Evolutionary conservation across 53 echinoderm and acorn worm genomes (phyloP), one percentile per base, ranked within the genome.

Genomic region (Stichopus horrens): DNA sequence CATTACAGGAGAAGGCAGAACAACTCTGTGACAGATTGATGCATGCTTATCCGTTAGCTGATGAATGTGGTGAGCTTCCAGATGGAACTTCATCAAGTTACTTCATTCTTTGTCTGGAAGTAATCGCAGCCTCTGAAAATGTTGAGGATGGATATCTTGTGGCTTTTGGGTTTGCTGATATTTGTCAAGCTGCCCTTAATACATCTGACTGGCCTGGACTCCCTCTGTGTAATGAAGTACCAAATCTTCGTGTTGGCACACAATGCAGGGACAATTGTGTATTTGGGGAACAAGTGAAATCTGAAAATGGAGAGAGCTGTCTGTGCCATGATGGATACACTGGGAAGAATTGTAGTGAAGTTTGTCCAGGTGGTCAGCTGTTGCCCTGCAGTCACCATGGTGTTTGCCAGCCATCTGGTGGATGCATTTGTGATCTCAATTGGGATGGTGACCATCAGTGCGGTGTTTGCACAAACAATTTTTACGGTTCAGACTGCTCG

Each of bases 401-500:
- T 37, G 83, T 53, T 4, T 96, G 96, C 66, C 74, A 90, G 14
- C n/a, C 54, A 0, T 68, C 67, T 4, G 96, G 96, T 22, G 52
- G 21, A 19, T 96, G 96, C 87, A 82, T 73, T 22, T 96, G 96
- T 94, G 94, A 94, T 16, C 86, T 89, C 7, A 96, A 96, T 89
- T 96, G 96, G 96, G 74, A 88, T 57, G 93, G 96, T 22, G 74
- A 53, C 53, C 11, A 52, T 53, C 93, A 94, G 55, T 96, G 96
- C 87, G 74, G 92, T 51, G 54, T 55, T 23, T 96, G 96, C 86
- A 85, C 90, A 5, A 2, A 23, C 18, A 76, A 90, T 74, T 96
- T 94, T 94, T 90, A 88, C 85, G 96, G 96, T 52, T 57, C 19
- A 20, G 96, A 96, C 80, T 96, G 96, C 83, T 93, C 96, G 5